Evolutionary conservation across 2,888 invertebrate species (phyloP).

Genomic region (Scelioninae gen. 2): DNA sequence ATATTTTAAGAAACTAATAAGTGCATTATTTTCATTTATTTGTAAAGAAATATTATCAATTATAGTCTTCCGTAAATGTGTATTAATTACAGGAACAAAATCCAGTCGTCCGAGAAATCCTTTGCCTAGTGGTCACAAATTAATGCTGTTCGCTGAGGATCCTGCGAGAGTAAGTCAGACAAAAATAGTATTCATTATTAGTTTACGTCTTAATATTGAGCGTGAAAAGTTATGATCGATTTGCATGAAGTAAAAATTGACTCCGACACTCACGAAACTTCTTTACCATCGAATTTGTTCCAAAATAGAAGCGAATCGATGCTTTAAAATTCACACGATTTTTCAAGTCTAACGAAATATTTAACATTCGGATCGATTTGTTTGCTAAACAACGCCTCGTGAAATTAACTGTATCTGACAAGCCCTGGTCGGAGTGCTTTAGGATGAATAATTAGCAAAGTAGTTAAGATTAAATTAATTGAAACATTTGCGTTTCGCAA

Average conservation of each 20-base stretch:
- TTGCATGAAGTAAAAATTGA: slow-evolving; percentile 21
- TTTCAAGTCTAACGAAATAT: slow-evolving; percentile 10
- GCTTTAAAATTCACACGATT: slow-evolving; percentile 9
- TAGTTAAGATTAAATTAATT: slow-evolving; percentile 50
- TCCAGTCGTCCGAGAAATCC: too few relatives aligned
- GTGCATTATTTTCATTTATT: too few relatives aligned
- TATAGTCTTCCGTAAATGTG: too few relatives aligned
- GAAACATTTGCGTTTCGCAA: slow-evolving; percentile 42
- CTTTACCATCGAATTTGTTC: slow-evolving; percentile 4
- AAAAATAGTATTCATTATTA: not conserved
- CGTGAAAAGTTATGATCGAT: slow-evolving; percentile 36
- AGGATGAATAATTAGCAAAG: slow-evolving; percentile 46
- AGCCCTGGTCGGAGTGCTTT: slow-evolving; percentile 21
- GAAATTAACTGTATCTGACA: slow-evolving; percentile 42
- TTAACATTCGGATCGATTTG: slow-evolving; percentile 28
- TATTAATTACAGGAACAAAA: too few relatives aligned
- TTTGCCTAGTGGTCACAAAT: too few relatives aligned
- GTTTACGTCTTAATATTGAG: slow-evolving; percentile 17
- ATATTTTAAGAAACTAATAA: too few relatives aligned
- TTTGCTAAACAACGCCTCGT: slow-evolving; percentile 28
- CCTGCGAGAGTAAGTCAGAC: too few relatives aligned
- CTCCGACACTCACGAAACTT: not conserved
- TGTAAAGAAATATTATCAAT: too few relatives aligned
- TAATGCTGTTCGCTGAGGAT: too few relatives aligned
- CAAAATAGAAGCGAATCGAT: slow-evolving; percentile 18